Percentiles rank a stretch among this genome's conserved stretches.
Evolutionary conservation across 1,140 invertebrate genomes (phyloP).

Genomic region (Dendrolimus kikuchii): DNA sequence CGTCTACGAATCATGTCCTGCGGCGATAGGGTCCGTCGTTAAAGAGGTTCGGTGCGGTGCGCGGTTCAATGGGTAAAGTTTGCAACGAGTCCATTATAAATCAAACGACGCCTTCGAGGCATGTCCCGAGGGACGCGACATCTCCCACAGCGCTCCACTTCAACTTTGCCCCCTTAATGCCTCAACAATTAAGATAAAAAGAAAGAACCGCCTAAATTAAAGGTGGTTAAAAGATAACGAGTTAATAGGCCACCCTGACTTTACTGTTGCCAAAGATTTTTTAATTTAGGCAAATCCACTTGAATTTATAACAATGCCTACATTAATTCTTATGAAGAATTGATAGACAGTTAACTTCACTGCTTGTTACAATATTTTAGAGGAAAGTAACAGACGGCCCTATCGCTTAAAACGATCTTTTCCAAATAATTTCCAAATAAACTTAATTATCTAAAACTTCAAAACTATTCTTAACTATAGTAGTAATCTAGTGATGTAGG

Average conservation of each 20-base stretch:
- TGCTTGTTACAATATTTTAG: too few relatives aligned
- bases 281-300: not conserved
- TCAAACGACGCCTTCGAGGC: slow-evolving; percentile 68
- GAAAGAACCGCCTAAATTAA: slow-evolving; percentile 66
- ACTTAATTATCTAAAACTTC: too few relatives aligned
- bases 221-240: slow-evolving; percentile 69
- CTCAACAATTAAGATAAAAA: slow-evolving; percentile 72
- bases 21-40: slow-evolving; percentile 66
- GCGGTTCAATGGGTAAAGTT: slow-evolving; percentile 66
- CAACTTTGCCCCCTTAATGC: slow-evolving; percentile 64
- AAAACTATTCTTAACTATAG: too few relatives aligned
- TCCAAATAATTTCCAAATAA: too few relatives aligned
- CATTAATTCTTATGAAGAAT: too few relatives aligned
- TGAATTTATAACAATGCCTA: too few relatives aligned
- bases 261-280: slow-evolving; percentile 15
- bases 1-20: slow-evolving; percentile 69
- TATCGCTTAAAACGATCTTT: too few relatives aligned
- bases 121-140: slow-evolving; percentile 62
- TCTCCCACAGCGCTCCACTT: slow-evolving; percentile 53
- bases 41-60: slow-evolving; percentile 59
- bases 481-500: too few relatives aligned
- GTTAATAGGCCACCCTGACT: slow-evolving; percentile 56
- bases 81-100: slow-evolving; percentile 71
- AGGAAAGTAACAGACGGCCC: too few relatives aligned
- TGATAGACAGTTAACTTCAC: too few relatives aligned